Conservation (phyloP, 2,797 vertebrate species). For the Rhyacichthys aspro region DNA sequence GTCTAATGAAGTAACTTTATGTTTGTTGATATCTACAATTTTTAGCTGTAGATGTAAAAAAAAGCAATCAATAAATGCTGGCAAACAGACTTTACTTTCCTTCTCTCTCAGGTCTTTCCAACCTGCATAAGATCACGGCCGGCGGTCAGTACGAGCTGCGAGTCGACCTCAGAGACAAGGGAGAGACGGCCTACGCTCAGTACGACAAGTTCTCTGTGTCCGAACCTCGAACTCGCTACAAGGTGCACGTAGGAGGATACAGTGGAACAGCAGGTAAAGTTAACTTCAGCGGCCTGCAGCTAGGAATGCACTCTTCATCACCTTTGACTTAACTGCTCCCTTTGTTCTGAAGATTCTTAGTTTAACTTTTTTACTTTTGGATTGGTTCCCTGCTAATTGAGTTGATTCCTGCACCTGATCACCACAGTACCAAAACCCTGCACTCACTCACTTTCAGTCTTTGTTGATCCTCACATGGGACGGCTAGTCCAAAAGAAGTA, state of each 20-base stretch:
- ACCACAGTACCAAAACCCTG: no score
- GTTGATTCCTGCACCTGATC: no score
- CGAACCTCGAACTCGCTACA: conserved; percentile 88
- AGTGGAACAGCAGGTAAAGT: conserved; percentile 90
- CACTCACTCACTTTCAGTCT: no score
- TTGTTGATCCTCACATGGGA: no score
- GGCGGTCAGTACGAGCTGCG: conserved; percentile 92
- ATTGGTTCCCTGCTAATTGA: no score
- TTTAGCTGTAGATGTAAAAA: no score
- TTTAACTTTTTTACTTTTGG: neutral
- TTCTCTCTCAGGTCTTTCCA: conserved; percentile 85
- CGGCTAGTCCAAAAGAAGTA: neutral
- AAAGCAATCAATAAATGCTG: no score
- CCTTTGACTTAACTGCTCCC: no score
- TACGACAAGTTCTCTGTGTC: conserved; percentile 91
- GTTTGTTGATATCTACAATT: no score
- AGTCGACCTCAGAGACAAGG: conserved; percentile 90
- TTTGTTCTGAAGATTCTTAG: neutral
- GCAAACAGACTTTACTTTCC: neutral
- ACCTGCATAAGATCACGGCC: conserved; percentile 92
- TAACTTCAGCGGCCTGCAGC: conserved; percentile 1
- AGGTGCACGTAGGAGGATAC: conserved; percentile 91
- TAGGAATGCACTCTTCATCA: neutral
- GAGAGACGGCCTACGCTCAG: conserved; percentile 87
- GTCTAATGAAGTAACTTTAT: no score